phyloP scores from a whole-genome alignment of 2,888 invertebrate genomes.

The Pardosa pseudoannulata region DNA sequence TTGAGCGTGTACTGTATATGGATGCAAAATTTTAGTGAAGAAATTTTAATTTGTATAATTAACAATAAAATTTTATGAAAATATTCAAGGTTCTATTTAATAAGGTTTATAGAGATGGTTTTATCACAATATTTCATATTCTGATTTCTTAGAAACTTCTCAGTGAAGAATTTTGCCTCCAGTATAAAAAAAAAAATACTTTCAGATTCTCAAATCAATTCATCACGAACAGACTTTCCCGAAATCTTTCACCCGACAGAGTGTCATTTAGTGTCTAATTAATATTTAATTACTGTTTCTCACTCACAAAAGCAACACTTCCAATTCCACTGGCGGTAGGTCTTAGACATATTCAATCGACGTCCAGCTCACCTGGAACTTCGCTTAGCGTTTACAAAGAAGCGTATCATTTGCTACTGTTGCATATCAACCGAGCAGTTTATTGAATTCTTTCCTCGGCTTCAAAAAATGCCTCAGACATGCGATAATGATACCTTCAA shows the following conservation, averaged over 20 bases:
- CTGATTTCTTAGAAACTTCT: no score
- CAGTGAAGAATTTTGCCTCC: no score
- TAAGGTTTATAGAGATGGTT: no score
- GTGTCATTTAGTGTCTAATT: background rate
- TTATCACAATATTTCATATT: no score
- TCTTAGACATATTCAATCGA: constrained; percentile 9
- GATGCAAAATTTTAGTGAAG: no score
- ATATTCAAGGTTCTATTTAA: no score
- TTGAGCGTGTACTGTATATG: no score
- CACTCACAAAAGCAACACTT: background rate
- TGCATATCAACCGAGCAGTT: background rate
- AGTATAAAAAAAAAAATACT: no score
- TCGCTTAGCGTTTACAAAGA: background rate
- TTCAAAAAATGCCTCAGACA: constrained; percentile 23
- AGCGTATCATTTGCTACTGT: background rate
- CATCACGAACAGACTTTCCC: no score
- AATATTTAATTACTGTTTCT: background rate
- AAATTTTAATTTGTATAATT: no score
- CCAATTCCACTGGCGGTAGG: background rate
- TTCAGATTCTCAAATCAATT: no score
- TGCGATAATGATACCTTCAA: constrained; percentile 58
- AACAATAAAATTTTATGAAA: no score
- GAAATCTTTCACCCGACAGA: background rate
- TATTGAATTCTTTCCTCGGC: background rate
- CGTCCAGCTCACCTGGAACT: background rate